phyloP scores from a whole-genome alignment of 2,797 vertebrate species.

The Hirundo rustica region DNA sequence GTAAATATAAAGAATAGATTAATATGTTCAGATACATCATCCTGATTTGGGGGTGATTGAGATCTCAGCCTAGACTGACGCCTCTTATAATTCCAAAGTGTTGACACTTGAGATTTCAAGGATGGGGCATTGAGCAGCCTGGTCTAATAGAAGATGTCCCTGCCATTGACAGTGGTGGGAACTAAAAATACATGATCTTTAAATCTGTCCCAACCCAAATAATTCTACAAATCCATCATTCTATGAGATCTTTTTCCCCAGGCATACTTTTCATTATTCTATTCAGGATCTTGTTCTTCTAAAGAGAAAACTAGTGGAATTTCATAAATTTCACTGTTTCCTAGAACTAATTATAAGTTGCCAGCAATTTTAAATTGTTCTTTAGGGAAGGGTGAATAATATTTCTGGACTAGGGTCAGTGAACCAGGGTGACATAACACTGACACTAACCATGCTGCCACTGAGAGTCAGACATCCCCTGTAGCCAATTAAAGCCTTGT shows the following conservation, averaged over 20 bases:
- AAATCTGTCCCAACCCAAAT: background rate
- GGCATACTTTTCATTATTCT: background rate
- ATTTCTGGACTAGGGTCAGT: background rate
- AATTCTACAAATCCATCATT: background rate
- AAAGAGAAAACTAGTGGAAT: background rate
- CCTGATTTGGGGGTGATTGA: background rate
- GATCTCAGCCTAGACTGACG: background rate
- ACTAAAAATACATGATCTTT: background rate
- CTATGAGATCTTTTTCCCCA: background rate
- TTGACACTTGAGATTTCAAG: background rate
- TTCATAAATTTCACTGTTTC: background rate
- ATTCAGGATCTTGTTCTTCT: background rate
- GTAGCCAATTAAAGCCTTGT: background rate
- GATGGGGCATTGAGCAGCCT: background rate
- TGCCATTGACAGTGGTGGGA: background rate
- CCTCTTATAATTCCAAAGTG: background rate
- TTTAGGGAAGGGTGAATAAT: background rate
- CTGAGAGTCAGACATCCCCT: background rate
- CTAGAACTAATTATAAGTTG: background rate
- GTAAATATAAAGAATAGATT: background rate
- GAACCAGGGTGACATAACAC: background rate
- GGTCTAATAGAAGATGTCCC: background rate
- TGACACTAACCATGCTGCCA: background rate
- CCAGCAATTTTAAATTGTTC: background rate
- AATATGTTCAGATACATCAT: background rate